Evolutionary conservation across 2,797 vertebrate species (phyloP), one percentile per base, ranked within the genome.

Genomic region (Gobionotothen gibberifrons): DNA sequence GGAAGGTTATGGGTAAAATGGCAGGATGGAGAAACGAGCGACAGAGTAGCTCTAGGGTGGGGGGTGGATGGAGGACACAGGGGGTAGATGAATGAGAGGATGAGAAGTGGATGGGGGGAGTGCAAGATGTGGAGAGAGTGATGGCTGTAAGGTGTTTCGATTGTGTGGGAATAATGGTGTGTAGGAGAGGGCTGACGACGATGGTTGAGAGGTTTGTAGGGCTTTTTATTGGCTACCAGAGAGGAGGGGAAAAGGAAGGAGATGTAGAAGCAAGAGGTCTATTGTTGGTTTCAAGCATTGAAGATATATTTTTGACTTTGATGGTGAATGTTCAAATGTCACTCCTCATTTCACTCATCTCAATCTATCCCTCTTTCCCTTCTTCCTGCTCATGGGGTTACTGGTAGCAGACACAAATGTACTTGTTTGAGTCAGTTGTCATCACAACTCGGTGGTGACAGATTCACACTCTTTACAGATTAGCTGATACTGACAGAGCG

Each of bases 161-260:
- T 93, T 89, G 72, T 85, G 70, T 91, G 78, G 93, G 92, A 66
- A 92, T 83, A 84, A 84, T 93, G 9, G 89, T 90, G 92, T 90
- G 79, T 83, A 52, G 60, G 76, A 79, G 72, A 78, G 71, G 40
- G 64, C 42, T 69, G 77, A 76, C 79, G 74, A 57, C 32, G 32
- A 65, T 71, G 47, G 67, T 74, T 54, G 79, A 84, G 69, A 74
- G 69, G 68, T 88, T 79, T 84, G 48, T 62, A 65, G 78, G 68
- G 78, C 55, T 86, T 48, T 87, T 86, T 76, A 90, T 84, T 76
- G 76, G 58, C 67, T 69, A 21, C 52, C 74, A 55, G 70, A 72
- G 49, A 67, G 59, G 47, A 74, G 22, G 51, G 60, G 61, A 72
- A 78, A 70, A 58, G 58, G 69, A 69, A 21, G 1, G 8, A 63